Conservation (phyloP, 2,113 vertebrate species). For the Anser brachyrhynchus region DNA sequence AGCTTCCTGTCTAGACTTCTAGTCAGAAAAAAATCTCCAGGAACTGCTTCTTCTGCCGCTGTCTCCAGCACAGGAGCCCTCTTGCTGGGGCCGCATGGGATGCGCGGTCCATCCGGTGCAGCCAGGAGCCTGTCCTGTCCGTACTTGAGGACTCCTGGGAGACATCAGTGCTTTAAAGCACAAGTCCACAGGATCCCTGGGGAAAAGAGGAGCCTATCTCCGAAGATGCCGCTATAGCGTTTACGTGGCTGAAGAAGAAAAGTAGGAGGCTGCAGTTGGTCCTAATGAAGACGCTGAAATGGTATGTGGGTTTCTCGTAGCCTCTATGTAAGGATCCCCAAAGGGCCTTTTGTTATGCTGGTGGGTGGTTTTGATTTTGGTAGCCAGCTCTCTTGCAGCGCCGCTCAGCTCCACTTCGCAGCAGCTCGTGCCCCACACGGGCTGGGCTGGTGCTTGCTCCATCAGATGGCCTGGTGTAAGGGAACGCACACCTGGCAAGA, state of each 20-base stretch:
- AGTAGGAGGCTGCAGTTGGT: background rate
- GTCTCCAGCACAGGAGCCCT: background rate
- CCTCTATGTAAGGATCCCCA: background rate
- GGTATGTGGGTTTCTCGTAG: constrained; percentile 6
- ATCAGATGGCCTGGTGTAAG: background rate
- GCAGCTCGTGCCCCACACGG: background rate
- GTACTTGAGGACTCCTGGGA: background rate
- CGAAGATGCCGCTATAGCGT: background rate
- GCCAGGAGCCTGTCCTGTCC: background rate
- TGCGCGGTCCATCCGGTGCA: rapidly evolving
- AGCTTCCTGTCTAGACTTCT: constrained; percentile 70
- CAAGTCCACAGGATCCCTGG: background rate
- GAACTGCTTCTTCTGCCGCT: background rate
- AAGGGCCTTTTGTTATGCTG: background rate
- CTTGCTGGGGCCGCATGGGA: background rate
- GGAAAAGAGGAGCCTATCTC: background rate
- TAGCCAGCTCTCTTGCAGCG: background rate
- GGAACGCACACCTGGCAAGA: background rate
- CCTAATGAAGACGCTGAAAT: background rate
- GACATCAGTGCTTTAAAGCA: background rate
- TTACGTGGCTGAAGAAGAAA: background rate
- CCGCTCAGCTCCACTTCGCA: background rate
- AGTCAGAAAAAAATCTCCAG: constrained; percentile 24
- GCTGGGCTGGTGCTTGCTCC: background rate
- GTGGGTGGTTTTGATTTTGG: background rate